phyloP scores from a whole-genome alignment of 2,113 vertebrate species.

The Bos taurus region DNA sequence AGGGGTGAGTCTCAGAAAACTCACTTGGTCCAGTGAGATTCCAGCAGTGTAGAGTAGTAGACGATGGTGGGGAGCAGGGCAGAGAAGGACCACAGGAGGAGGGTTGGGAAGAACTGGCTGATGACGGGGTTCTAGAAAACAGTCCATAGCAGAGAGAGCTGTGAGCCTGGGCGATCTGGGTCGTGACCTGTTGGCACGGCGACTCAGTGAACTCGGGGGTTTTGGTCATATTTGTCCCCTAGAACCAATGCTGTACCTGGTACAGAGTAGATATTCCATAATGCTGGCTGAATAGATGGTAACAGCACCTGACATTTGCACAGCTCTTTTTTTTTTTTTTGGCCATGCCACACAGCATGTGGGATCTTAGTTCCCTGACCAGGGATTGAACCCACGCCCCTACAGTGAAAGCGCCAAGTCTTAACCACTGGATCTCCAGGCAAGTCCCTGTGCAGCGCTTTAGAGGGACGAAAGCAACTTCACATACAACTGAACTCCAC shows the following conservation, averaged over 20 bases:
- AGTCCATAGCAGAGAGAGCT: neutral
- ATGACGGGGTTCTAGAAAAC: constrained; percentile 86
- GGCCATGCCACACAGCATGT: neutral
- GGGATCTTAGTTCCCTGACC: neutral
- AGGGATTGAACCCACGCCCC: neutral
- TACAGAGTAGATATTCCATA: neutral
- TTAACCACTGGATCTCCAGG: neutral
- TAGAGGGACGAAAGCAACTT: neutral
- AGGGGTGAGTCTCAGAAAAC: accelerated
- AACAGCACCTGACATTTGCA: neutral
- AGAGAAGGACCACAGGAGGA: constrained; percentile 95
- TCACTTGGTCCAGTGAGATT: constrained; percentile 96
- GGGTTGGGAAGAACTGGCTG: constrained; percentile 97
- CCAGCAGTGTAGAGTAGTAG: constrained; percentile 94
- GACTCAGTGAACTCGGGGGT: no score
- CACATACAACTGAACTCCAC: neutral
- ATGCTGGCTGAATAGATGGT: neutral
- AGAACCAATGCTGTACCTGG: neutral
- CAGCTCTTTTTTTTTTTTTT: neutral
- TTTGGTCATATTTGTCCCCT: neutral
- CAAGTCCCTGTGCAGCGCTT: neutral
- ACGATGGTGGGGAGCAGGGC: constrained; percentile 92
- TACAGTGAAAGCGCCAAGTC: neutral
- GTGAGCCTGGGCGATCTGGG: no score
- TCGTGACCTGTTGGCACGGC: accelerated